These are phyloP conservation scores for Pycnomerus fuliginosus DNA, from an alignment of 2,888 invertebrate species.

Conservation along the genomic window DNA sequence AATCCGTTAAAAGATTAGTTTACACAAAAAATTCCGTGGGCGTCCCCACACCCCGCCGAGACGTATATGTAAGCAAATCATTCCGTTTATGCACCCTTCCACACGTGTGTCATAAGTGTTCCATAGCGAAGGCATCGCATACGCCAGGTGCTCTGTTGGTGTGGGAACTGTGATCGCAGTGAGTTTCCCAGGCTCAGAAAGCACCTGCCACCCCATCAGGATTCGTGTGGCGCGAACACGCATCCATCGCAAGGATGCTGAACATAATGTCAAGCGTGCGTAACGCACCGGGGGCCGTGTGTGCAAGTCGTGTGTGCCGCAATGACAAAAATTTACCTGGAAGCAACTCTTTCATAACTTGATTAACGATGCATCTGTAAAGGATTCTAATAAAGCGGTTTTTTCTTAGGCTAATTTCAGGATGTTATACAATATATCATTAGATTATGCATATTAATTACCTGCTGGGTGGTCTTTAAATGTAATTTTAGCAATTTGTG, in stretches of 20 bases:
- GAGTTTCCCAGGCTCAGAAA: conserved; percentile 45
- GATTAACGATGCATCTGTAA: no score
- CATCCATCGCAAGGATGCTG: conserved; percentile 18
- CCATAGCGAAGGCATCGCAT: conserved; percentile 16
- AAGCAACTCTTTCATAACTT: no score
- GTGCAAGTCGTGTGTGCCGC: not conserved
- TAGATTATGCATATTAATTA: no score
- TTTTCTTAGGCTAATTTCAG: no score
- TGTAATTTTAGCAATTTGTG: no score
- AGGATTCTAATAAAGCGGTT: no score
- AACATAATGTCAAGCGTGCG: conserved; percentile 9
- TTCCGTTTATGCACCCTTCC: conserved; percentile 26
- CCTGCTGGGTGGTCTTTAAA: no score
- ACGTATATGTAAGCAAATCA: conserved; percentile 11
- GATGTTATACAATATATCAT: no score
- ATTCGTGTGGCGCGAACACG: conserved; percentile 16
- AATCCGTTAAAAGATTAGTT: no score
- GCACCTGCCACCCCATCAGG: conserved; percentile 35
- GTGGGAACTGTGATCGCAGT: conserved; percentile 45
- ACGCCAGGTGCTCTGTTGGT: conserved; percentile 44
- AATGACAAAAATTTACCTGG: no score
- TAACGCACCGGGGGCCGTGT: conserved; percentile 1
- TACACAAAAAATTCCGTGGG: no score
- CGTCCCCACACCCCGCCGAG: conserved; percentile 6
- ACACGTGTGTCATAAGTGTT: conserved; percentile 26